Base-by-base conservation (phyloP, 2,888 invertebrate species). In the Erebia ligea region DNA sequence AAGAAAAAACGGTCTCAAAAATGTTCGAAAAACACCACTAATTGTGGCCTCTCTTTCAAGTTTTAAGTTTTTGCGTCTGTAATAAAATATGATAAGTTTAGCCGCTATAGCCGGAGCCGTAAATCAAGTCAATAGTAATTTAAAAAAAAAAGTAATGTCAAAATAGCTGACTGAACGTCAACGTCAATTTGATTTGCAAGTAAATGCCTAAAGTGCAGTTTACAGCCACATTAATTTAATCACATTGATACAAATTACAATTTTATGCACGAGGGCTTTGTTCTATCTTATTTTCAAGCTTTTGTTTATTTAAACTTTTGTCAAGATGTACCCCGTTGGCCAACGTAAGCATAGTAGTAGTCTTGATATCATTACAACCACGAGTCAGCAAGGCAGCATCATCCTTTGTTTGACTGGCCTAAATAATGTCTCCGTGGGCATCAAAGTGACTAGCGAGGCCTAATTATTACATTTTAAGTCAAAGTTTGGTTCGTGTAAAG, bases 291-390 rank as follows among this genome's bases (percentile, higher is more conserved):
- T 84, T 85, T 87, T 85, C 79, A 81, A 79, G 78, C 82, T 86
- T 86, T 84, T 80, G 82, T 87, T 86, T 79, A 80, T 82, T 81
- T 82, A 83, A 82, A 79, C 79, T 77, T 77, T 77, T 77, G 79
- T 77, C 82, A 89, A 84, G 77, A 91, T 91, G 91, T 91, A 90
- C 91, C 91, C 91, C 91, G 91, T 91, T 91, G 91, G 91, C 83
- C 91, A 91, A 87, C 88, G 91, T 91, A 86, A 86, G 90, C 87
- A 81, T 81, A 5, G 77, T 81, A 5, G 77, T 70, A 71, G 75
- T 57, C 72, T 59, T 67, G 67, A 70, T 73, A 76, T 74, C 45
- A 48, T 74, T 68, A 70, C 68, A 71, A 73, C 74, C 76, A 81
- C 76, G 76, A 78, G 75, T 79, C 63, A 73, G 73, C 73, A 79